A percentile compares a stretch with the other conserved stretches of the same genome.
phyloP scores from a whole-genome alignment of 2,797 vertebrate genomes.

The Channallabes apus region DNA sequence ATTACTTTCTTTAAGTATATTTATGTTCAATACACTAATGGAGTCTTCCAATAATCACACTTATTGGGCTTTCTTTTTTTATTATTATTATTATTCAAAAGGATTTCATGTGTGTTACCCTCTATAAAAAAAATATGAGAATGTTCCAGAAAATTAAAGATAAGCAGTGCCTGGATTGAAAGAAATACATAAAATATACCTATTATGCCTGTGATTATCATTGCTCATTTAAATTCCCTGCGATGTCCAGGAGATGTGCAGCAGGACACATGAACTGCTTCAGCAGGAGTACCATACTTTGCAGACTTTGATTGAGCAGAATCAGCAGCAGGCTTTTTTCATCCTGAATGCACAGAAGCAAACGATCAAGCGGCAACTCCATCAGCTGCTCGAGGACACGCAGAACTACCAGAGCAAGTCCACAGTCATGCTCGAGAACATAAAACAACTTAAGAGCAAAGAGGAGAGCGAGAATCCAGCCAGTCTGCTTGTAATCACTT shows the following conservation, averaged over 20 bases:
- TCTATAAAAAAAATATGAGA: not conserved
- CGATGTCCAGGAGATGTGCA: constrained; percentile 20
- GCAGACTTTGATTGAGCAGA: constrained; percentile 21
- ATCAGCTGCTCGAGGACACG: constrained; percentile 13
- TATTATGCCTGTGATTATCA: not conserved
- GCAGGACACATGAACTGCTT: not conserved
- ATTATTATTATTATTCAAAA: not conserved
- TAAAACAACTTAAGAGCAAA: not conserved
- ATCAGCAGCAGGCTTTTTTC: too few relatives aligned
- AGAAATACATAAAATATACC: not conserved
- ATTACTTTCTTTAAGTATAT: not conserved
- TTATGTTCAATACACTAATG: not conserved
- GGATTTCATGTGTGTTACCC: not conserved
- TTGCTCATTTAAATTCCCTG: not conserved
- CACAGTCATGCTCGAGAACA: not conserved
- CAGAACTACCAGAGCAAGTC: constrained; percentile 15
- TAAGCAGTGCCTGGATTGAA: not conserved
- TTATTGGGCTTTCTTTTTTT: not conserved
- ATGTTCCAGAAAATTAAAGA: not conserved
- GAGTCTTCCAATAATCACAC: not conserved
- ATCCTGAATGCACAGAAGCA: constrained; percentile 35
- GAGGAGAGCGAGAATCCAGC: not conserved
- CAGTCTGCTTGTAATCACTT: constrained; percentile 38
- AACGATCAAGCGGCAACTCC: constrained; percentile 6
- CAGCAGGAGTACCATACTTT: constrained; percentile 14